Percentiles rank a stretch among this genome's conserved stretches.
phyloP scores from a whole-genome alignment of 2,113 vertebrate species.

The Oplegnathus fasciatus region DNA sequence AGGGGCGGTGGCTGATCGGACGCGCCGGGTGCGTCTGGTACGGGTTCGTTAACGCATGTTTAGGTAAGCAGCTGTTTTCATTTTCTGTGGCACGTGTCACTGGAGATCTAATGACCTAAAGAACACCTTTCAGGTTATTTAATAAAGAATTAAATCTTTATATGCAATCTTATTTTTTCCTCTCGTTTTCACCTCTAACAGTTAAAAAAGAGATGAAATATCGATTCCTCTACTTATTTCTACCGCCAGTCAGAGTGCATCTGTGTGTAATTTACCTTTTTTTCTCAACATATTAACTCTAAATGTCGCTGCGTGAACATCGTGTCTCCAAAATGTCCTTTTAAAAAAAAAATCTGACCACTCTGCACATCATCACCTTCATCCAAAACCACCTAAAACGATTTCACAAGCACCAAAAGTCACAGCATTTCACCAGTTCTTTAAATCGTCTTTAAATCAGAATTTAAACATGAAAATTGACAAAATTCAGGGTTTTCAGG shows the following conservation, averaged over 20 bases:
- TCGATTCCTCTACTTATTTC: not conserved
- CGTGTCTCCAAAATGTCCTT: not conserved
- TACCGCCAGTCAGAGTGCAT: too few species aligned
- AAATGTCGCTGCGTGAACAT: not conserved
- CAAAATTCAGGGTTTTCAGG: not conserved
- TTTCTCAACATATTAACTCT: not conserved
- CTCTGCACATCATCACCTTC: not conserved
- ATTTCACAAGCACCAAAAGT: not conserved
- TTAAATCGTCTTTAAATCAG: not conserved
- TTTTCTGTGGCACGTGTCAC: not conserved
- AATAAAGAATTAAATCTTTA: not conserved
- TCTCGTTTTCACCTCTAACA: not conserved
- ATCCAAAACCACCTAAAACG: not conserved
- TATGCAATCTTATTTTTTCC: not conserved
- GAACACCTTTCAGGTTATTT: not conserved
- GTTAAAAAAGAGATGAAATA: not conserved
- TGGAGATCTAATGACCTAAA: not conserved
- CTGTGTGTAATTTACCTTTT: not conserved
- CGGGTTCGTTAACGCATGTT: conserved; percentile 86
- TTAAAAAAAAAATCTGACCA: not conserved
- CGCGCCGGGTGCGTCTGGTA: conserved; percentile 87
- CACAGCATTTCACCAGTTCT: not conserved
- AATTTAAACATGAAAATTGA: not conserved
- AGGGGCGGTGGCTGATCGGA: conserved; percentile 87
- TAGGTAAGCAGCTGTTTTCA: conserved; percentile 80